Evolutionary conservation across 1,140 invertebrate genomes (phyloP).

Genomic region (Cydia fagiglandana): DNA sequence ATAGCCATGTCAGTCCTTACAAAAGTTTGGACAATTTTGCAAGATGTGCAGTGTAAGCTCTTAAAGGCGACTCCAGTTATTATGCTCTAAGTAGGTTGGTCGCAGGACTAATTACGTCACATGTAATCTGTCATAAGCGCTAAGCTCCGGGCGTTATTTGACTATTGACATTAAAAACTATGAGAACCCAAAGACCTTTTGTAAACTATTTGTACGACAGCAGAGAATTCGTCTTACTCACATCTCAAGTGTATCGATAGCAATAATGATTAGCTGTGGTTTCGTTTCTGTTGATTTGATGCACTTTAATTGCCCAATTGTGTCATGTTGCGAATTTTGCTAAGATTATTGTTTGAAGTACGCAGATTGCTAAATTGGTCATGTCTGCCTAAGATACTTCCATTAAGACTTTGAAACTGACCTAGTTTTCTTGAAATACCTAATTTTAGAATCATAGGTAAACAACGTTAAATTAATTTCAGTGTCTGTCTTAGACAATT

Average conservation of each 20-base stretch:
- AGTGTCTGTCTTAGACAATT: too few species aligned
- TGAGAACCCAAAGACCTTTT: slow-evolving; percentile 69
- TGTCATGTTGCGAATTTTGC: background rate
- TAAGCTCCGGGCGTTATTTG: slow-evolving; percentile 54
- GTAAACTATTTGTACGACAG: slow-evolving; percentile 53
- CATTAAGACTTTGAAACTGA: background rate
- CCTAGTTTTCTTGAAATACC: background rate
- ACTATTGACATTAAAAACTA: slow-evolving; percentile 74
- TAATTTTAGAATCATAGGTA: background rate
- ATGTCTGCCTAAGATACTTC: background rate
- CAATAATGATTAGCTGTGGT: slow-evolving; percentile 42
- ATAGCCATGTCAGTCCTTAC: too few species aligned
- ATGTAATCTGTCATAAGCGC: slow-evolving; percentile 38
- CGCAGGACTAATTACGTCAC: slow-evolving; percentile 41
- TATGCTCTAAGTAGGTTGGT: too few species aligned
- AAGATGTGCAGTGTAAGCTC: too few species aligned
- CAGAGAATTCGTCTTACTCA: slow-evolving; percentile 54
- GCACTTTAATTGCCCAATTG: slow-evolving; percentile 25
- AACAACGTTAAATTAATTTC: background rate
- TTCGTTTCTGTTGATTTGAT: slow-evolving; percentile 36
- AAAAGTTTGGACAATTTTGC: too few species aligned
- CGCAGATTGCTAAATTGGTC: slow-evolving; percentile 19
- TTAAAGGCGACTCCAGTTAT: too few species aligned
- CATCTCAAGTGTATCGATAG: slow-evolving; percentile 41
- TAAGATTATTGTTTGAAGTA: slow-evolving; percentile 18